Percentiles rank a stretch among this genome's conserved stretches.
Conservation (phyloP, 2,888 invertebrate genomes). For the Cataglyphis rosenhaueri region DNA sequence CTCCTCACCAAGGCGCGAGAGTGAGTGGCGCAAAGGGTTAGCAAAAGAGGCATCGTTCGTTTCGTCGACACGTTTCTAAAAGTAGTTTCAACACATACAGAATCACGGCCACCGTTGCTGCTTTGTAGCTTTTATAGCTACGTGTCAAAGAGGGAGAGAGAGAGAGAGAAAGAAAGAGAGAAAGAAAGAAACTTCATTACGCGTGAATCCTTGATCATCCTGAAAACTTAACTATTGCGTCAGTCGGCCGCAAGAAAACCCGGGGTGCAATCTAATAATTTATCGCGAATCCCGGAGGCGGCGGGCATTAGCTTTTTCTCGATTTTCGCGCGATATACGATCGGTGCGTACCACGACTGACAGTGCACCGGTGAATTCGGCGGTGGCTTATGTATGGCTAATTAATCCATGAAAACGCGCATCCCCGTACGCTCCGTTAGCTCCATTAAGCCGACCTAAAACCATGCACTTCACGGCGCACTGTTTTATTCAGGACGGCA, state of each 20-base stretch:
- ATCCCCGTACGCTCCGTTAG: constrained; percentile 67
- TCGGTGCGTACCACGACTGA: constrained; percentile 9
- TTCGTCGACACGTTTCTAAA: constrained; percentile 22
- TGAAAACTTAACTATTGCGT: constrained; percentile 67
- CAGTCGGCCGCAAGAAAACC: constrained; percentile 29
- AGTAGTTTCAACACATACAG: not conserved
- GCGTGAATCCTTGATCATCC: constrained; percentile 63
- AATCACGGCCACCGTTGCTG: not conserved
- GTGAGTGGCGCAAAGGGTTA: constrained; percentile 11
- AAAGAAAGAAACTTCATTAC: constrained; percentile 63
- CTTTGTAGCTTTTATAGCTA: constrained; percentile 34
- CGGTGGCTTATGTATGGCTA: constrained; percentile 77
- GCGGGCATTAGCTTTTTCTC: constrained; percentile 50
- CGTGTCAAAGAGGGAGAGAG: not conserved
- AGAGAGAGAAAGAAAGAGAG: constrained; percentile 6
- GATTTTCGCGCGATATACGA: constrained; percentile 51
- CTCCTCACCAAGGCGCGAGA: not conserved
- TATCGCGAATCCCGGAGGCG: constrained; percentile 49
- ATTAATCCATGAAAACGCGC: constrained; percentile 77
- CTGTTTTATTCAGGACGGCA: constrained; percentile 77
- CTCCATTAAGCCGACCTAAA: constrained; percentile 75
- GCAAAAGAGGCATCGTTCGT: constrained; percentile 15
- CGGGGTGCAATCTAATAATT: constrained; percentile 67
- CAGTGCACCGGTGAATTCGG: constrained; percentile 27
- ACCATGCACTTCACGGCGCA: constrained; percentile 65